phyloP scores from a whole-genome alignment of 2,113 vertebrate genomes.

The Nycticryphes semicollaris region DNA sequence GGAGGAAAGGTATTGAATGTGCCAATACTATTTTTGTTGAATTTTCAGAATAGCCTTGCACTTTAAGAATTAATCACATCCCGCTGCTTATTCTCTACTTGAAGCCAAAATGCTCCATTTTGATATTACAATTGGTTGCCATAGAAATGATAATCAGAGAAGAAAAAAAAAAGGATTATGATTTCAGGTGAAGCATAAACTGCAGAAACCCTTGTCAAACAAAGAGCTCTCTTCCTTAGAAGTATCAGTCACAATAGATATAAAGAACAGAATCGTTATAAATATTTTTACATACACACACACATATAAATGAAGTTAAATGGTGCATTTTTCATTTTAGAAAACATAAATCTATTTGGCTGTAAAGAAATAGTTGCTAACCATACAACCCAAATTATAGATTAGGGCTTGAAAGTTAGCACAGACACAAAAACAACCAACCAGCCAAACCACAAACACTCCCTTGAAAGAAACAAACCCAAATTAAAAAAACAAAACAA shows the following conservation, averaged over 20 bases:
- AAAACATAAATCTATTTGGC: background rate
- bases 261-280: background rate
- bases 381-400: fast-evolving
- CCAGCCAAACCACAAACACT: background rate
- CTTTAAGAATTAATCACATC: background rate
- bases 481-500: background rate
- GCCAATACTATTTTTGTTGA: background rate
- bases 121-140: conserved; percentile 24
- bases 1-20: background rate
- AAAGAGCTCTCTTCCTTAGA: conserved; percentile 1
- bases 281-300: background rate
- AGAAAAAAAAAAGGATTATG: background rate
- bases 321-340: background rate
- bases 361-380: background rate
- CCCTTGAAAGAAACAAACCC: fast-evolving
- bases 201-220: background rate
- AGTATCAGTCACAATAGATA: background rate
- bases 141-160: conserved; percentile 43
- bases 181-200: conserved; percentile 13
- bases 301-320: background rate
- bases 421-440: background rate
- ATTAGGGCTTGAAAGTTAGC: background rate
- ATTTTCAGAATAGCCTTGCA: background rate
- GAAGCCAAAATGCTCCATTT: conserved; percentile 34
- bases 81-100: conserved; percentile 8